These are phyloP conservation scores for Typhlichthys eigenmanni DNA, from an alignment of 2,797 vertebrate genomes.

Conservation along the genomic window DNA sequence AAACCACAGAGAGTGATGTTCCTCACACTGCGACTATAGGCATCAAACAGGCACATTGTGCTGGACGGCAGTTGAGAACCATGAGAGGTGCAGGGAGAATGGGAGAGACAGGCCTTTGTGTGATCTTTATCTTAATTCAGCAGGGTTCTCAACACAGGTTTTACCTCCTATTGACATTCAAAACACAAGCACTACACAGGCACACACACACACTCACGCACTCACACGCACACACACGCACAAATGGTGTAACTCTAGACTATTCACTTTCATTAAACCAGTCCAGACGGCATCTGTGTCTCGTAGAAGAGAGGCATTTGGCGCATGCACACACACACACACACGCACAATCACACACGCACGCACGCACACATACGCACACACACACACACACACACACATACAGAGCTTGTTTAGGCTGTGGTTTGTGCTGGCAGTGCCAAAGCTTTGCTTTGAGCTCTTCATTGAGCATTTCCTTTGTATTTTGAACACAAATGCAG, in stretches of 20 bases:
- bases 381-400: conserved; percentile 5
- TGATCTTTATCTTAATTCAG: conserved; percentile 80
- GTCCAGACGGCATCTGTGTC: conserved; percentile 68
- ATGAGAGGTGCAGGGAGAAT: conserved; percentile 47
- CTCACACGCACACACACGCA: conserved; percentile 32
- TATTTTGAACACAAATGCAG: conserved; percentile 29
- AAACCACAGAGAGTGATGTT: conserved; percentile 53
- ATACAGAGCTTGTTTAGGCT: conserved; percentile 24
- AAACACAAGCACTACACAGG: conserved; percentile 64
- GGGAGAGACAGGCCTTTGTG: conserved; percentile 66
- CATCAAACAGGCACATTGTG: conserved; percentile 59
- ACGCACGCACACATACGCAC: not conserved
- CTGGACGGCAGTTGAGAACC: conserved; percentile 39
- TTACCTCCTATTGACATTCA: conserved; percentile 79
- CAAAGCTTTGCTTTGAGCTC: conserved; percentile 32
- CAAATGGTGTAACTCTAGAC: conserved; percentile 71
- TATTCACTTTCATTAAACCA: conserved; percentile 73
- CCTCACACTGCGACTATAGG: conserved; percentile 44
- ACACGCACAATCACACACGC: not conserved
- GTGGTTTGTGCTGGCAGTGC: conserved; percentile 57
- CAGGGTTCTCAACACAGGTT: conserved; percentile 71
- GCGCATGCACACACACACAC: conserved; percentile 15
- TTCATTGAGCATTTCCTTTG: conserved; percentile 39
- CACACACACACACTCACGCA: conserved; percentile 17
- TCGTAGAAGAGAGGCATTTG: conserved; percentile 56